These are phyloP conservation scores for Tinea trinotella DNA, from an alignment of 2,888 invertebrate genomes.

Conservation along the genomic window DNA sequence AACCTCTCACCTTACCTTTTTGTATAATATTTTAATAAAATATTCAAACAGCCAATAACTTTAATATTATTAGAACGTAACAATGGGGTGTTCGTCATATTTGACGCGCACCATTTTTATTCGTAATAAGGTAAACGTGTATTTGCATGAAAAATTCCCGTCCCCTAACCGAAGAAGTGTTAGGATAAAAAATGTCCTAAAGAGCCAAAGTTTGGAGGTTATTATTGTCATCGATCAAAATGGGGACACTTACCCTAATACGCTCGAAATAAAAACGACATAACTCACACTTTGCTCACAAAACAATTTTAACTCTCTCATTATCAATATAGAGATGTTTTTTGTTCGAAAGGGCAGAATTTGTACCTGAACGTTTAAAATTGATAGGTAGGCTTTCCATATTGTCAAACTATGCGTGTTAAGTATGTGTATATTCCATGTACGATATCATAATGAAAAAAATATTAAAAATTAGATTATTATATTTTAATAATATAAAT, in stretches of 20 bases:
- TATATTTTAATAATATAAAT: too few species aligned
- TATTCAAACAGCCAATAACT: background rate
- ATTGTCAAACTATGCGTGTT: constrained; percentile 2
- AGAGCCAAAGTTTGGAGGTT: constrained; percentile 37
- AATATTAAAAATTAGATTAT: background rate
- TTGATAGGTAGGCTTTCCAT: constrained; percentile 16
- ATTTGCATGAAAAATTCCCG: constrained; percentile 52
- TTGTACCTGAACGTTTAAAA: constrained; percentile 11
- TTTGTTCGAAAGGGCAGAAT: background rate
- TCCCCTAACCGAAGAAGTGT: constrained; percentile 38
- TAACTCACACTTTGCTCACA: background rate
- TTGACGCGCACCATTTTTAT: constrained; percentile 1
- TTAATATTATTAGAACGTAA: background rate
- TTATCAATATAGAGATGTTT: background rate
- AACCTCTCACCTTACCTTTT: too few species aligned
- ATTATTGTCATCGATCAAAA: constrained; percentile 52
- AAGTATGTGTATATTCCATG: background rate
- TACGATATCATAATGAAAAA: background rate
- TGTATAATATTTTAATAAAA: too few species aligned
- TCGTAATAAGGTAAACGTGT: constrained; percentile 13
- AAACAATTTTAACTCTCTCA: background rate
- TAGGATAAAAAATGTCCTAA: constrained; percentile 51
- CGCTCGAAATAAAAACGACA: background rate
- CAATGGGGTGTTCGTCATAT: constrained; percentile 10
- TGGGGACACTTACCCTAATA: constrained; percentile 26